These are phyloP conservation scores for Halcyon chelicuti DNA, from an alignment of 2,797 vertebrate species.

Conservation along the genomic window DNA sequence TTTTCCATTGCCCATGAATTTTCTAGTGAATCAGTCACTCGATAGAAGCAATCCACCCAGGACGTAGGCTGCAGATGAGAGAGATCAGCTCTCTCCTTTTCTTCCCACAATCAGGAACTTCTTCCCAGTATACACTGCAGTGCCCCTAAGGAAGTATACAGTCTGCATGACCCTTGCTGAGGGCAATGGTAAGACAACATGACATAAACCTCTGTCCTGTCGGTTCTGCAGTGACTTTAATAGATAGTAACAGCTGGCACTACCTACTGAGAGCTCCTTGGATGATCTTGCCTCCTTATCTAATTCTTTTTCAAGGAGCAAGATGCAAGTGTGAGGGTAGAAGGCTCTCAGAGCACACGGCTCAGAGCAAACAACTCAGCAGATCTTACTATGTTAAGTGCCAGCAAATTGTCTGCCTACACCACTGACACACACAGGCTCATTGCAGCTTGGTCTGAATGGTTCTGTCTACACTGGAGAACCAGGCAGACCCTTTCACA, in stretches of 20 bases:
- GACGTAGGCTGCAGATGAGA: background rate
- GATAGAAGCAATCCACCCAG: background rate
- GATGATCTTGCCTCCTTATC: background rate
- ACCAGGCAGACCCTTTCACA: background rate
- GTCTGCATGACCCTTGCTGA: background rate
- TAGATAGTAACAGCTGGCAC: background rate
- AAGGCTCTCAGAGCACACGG: background rate
- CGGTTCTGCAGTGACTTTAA: background rate
- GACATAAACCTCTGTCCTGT: background rate
- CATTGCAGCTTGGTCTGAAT: background rate
- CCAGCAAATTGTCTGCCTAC: background rate
- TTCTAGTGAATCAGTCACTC: background rate
- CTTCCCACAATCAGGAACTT: background rate
- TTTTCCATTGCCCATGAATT: background rate
- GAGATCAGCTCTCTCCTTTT: background rate
- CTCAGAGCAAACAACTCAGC: background rate
- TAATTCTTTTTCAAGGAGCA: background rate
- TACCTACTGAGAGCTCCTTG: background rate
- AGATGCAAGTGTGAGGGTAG: background rate
- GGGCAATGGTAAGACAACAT: background rate
- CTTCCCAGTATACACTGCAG: background rate
- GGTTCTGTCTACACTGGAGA: background rate
- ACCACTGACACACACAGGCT: background rate
- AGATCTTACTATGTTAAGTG: background rate
- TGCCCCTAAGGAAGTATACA: background rate